Conservation (phyloP, 2,113 vertebrate species). For the Grus americana region DNA sequence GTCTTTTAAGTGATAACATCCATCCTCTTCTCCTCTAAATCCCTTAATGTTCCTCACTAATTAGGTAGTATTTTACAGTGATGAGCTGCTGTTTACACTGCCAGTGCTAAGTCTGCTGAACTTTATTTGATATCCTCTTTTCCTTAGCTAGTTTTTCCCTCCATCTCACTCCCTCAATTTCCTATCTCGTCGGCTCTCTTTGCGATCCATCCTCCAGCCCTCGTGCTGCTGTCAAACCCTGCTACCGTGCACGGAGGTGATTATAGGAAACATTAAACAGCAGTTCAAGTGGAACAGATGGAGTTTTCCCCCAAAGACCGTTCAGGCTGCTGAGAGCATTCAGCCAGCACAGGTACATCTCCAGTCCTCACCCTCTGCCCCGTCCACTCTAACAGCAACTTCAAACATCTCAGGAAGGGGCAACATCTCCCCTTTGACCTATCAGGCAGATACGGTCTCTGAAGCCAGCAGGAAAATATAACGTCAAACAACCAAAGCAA, state of each 20-base stretch:
- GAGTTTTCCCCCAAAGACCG: background rate
- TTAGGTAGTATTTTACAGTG: background rate
- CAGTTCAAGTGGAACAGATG: background rate
- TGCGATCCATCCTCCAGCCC: background rate
- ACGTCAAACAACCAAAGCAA: slow-evolving; percentile 43
- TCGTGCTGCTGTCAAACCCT: background rate
- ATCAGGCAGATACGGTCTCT: background rate
- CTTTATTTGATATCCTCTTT: background rate
- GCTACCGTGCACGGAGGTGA: background rate
- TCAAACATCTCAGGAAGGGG: background rate
- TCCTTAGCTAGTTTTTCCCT: background rate
- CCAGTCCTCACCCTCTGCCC: background rate
- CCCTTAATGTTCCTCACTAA: background rate
- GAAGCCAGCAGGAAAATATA: background rate
- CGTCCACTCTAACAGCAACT: background rate
- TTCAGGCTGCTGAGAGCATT: background rate
- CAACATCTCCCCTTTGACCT: slow-evolving; percentile 1
- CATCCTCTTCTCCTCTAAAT: background rate
- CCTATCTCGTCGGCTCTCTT: background rate
- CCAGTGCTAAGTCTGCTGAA: background rate
- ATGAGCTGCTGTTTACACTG: background rate
- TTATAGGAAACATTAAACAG: slow-evolving; percentile 12
- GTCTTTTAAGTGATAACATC: background rate
- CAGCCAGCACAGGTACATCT: background rate
- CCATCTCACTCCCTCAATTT: background rate